A percentile compares a stretch with the other conserved stretches of the same genome.
Evolutionary conservation across 1,140 invertebrate species (phyloP).

Genomic region (Diachasmimorpha longicaudata): DNA sequence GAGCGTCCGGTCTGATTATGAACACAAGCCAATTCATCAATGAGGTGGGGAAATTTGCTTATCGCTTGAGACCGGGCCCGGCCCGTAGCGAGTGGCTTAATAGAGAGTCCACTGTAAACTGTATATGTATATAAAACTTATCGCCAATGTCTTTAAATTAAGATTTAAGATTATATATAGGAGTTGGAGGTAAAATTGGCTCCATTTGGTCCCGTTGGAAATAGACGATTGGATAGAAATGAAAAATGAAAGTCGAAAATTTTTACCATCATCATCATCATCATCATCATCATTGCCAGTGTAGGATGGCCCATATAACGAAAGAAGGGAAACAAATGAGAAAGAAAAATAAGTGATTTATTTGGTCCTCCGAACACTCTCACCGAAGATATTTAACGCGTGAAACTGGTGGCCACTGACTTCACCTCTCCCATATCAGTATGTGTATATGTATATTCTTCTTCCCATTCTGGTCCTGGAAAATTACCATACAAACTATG

Average conservation of each 20-base stretch:
- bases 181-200: not conserved
- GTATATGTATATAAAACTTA: not conserved
- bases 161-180: not conserved
- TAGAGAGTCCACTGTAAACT: not conserved
- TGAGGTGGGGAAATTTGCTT: not conserved
- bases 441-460: not conserved
- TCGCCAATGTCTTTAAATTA: too few species aligned
- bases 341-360: slow-evolving; percentile 25
- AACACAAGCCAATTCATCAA: not conserved
- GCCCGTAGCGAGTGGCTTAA: not conserved
- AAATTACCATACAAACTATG: slow-evolving; percentile 5
- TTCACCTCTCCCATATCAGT: not conserved
- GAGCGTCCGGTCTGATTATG: not conserved
- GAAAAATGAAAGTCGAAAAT: slow-evolving; percentile 8
- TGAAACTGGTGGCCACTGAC: slow-evolving; percentile 41
- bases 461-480: not conserved
- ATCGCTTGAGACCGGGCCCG: not conserved
- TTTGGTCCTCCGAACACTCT: slow-evolving; percentile 38
- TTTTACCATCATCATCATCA: not conserved
- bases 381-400: slow-evolving; percentile 55
- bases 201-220: not conserved
- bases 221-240: not conserved
- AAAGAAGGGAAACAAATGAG: slow-evolving; percentile 5
- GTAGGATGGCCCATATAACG: not conserved
- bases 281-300: not conserved